These are phyloP conservation scores for Bovichtus variegatus DNA, from an alignment of 2,797 vertebrate species.

Conservation along the genomic window DNA sequence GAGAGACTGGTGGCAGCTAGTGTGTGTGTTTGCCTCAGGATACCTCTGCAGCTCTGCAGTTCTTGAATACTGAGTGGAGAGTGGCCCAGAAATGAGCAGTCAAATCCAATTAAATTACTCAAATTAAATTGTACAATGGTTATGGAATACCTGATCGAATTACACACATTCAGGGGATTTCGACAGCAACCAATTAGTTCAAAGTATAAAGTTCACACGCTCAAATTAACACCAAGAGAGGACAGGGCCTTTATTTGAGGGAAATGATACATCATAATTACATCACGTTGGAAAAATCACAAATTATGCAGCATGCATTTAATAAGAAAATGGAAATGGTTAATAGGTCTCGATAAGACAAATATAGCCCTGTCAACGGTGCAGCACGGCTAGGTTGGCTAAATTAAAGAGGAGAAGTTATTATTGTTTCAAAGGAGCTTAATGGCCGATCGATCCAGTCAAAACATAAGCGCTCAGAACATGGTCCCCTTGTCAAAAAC, in stretches of 20 bases:
- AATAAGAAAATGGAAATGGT: slow-evolving; percentile 84
- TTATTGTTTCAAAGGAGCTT: slow-evolving; percentile 77
- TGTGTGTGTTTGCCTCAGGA: slow-evolving; percentile 76
- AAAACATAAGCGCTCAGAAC: slow-evolving; percentile 29
- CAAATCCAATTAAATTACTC: slow-evolving; percentile 86
- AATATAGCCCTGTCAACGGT: slow-evolving; percentile 74
- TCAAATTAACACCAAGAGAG: slow-evolving; percentile 84
- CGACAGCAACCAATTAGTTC: slow-evolving; percentile 87
- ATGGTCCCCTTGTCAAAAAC: slow-evolving; percentile 23
- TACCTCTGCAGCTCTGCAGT: slow-evolving; percentile 77
- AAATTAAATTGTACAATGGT: slow-evolving; percentile 87
- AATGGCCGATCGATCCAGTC: slow-evolving; percentile 59
- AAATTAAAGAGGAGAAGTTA: slow-evolving; percentile 79
- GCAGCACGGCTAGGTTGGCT: slow-evolving; percentile 61
- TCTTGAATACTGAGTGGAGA: slow-evolving; percentile 84
- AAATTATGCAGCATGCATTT: slow-evolving; percentile 81
- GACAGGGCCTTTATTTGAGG: slow-evolving; percentile 83
- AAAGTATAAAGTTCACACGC: slow-evolving; percentile 86
- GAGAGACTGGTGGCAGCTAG: slow-evolving; percentile 65
- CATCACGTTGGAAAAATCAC: slow-evolving; percentile 80
- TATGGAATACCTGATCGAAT: slow-evolving; percentile 87
- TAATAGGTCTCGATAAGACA: slow-evolving; percentile 83
- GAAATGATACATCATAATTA: slow-evolving; percentile 86
- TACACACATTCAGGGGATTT: slow-evolving; percentile 86
- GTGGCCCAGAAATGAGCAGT: slow-evolving; percentile 86